Base-by-base conservation (phyloP, 1,140 invertebrate genomes). In the Orussus abietinus region DNA sequence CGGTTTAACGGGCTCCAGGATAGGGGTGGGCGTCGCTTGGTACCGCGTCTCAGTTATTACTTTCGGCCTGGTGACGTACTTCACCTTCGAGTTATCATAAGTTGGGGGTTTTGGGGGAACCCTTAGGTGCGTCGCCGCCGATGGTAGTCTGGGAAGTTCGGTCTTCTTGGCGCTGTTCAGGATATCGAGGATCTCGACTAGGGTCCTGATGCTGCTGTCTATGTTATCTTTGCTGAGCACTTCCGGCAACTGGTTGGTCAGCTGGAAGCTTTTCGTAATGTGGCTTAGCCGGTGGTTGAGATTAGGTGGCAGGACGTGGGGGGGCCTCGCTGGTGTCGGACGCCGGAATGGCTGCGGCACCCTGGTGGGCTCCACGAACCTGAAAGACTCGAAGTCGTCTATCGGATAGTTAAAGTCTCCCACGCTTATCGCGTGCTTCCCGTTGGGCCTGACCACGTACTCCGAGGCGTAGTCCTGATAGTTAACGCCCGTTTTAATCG, bases 151-250 rank as follows among this genome's bases (percentile, higher is more conserved):
- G 4, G 42, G 41, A 2, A 37, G 30, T 9, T 56, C 42, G 1
- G 52, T 43, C 5, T 54, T 58, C 17, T 55, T 65, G 3, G 49
- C 55, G 4, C 43, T 50, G 7, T 82, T 83, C 10, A 87, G 69
- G 26, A 79, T 77, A 34, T 80, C 79, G 2, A 88, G 57, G 21
- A 88, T 85, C 53, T 82, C 80, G 6, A 87, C 76, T 11, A 89
- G 64, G 0, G 85, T 88, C 56, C 79, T 80, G 19, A 89, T 85
- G 28, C 85, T 88, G 26, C 81, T 81, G 42, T 85, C 84, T 17
- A 89, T 80, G 53, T 89, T 90, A 40, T 86, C 81, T 21, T 78
- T 76, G 15, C 80, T 87, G 2, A 89, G 72, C 7, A 77, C 82
- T 46, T 87, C 80, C 1, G 86, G 86, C 32, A 90, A 65, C 20